Evolutionary conservation across 1,140 invertebrate genomes (phyloP), one percentile per base, ranked within the genome.

Genomic region (Sarcophaga bullata): DNA sequence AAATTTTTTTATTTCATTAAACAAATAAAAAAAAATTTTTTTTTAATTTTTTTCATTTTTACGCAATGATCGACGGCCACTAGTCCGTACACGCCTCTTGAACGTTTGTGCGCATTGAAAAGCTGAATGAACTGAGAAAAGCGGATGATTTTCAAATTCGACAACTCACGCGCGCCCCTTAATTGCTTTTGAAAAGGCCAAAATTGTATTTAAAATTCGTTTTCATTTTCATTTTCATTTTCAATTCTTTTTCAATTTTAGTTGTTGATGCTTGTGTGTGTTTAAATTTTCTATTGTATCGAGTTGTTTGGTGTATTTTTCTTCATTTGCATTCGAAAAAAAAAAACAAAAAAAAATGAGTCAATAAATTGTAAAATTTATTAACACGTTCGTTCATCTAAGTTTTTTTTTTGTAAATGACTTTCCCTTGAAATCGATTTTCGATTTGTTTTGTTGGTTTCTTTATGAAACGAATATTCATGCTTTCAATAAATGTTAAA

Each of bases 321-420:
- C 25, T 37, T 37, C 25, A 37, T 37, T 37, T 37, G 25, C 25
- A 37, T 37, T 37, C 4, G 4, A 37, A 4, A 37, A 37, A 4
- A 37, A 37, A 37, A 4, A 37, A n/a, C n/a, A 37, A 37, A 37
- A 37, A 37, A 37, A 68, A 68, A 19, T 68, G 62, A 68, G 62
- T 68, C 62, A 68, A 68, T 68, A 68, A 68, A 68, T 68, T 68
- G 62, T 68, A 19, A 68, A 68, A 68, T 68, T 68, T 68, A 68
- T 68, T 68, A 68, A 68, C 62, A 68, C 62, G 25, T 37, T 37
- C 25, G 4, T 4, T 58, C n/a, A 62, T 7, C n/a, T 19, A 17
- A 68, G 11, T 13, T 25, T 68, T 37, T 25, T 68, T 68, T 68
- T 17, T 19, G 6, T 25, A 19, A 68, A 68, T 68, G 62, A 7